These are phyloP conservation scores for Pseudopipra pipra DNA, from an alignment of 2,113 vertebrate genomes.

Conservation along the genomic window DNA sequence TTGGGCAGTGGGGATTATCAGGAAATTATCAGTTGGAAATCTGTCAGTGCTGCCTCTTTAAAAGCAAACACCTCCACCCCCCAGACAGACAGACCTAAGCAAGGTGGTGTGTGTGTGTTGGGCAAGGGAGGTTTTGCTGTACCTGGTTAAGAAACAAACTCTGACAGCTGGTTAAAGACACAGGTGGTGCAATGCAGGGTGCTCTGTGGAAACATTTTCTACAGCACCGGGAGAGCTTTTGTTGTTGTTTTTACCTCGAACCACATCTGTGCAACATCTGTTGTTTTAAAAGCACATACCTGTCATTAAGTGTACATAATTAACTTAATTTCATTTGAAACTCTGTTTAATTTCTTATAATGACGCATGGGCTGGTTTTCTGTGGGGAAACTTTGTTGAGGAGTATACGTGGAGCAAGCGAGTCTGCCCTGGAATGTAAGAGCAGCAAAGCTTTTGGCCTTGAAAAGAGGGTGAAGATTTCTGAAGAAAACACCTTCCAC, in stretches of 20 bases:
- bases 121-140: background rate
- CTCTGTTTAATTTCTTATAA: background rate
- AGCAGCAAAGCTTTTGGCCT: background rate
- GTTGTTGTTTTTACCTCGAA: conserved; percentile 6
- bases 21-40: background rate
- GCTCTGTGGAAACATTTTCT: background rate
- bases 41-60: background rate
- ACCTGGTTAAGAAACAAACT: background rate
- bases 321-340: conserved; percentile 27
- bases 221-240: background rate
- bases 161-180: background rate
- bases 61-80: background rate
- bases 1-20: background rate
- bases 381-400: background rate
- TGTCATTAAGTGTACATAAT: conserved; percentile 44
- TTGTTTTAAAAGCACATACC: conserved; percentile 39
- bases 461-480: background rate
- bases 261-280: conserved; percentile 20
- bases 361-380: background rate
- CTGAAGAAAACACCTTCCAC: background rate
- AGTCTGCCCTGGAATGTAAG: background rate
- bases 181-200: background rate
- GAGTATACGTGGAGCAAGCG: background rate
- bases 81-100: background rate
- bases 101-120: background rate